Evolutionary conservation across 2,113 vertebrate species (phyloP), one percentile per base, ranked within the genome.

Genomic region (Chloropsis hardwickii): DNA sequence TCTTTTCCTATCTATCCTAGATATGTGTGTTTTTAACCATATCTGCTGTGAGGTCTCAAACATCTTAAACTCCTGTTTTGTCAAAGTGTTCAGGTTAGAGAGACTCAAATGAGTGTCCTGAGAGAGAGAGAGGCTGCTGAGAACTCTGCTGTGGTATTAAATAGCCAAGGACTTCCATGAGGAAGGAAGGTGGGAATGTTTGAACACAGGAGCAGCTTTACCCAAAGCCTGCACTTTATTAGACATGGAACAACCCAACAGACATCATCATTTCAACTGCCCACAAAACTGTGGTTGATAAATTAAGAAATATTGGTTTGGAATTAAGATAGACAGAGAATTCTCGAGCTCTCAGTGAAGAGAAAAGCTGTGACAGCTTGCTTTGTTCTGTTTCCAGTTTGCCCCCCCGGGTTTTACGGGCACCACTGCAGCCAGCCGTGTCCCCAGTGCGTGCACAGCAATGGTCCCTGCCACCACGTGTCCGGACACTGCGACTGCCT

Each of bases 401-500:
- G 99, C 48, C 98, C 99, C 61, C 98, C 99, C 2, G 99, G 99
- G 40, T 99, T 99, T 97, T 99, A 99, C 0, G 99, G 99, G 8
- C 98, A 99, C 73, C 98, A 98, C 95, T 99, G 99, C 92, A 98
- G 98, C 95, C 99, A 99, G 98, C 98, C 98, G 0, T 99, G 99
- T 90, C 99, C 99, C 7, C 99, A 99, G 88, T 99, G 99, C 14
- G 98, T 99, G 92, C 99, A 99, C 98, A 99, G 99, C 98, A 98
- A 92, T 0, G 98, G 99, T 12, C 98, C 99, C 1, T 99, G 99
- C 80, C 99, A 99, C 95, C 99, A 99, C 19, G 67, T 99, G 97
- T 99, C 98, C 0, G 99, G 99, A 60, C 97, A 98, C 95, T 99
- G 99, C 22, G 98, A 99, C 47, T 99, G 99, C 95, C 97, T 99